Conservation (phyloP, 2,797 vertebrate genomes). For the Falco peregrinus region DNA sequence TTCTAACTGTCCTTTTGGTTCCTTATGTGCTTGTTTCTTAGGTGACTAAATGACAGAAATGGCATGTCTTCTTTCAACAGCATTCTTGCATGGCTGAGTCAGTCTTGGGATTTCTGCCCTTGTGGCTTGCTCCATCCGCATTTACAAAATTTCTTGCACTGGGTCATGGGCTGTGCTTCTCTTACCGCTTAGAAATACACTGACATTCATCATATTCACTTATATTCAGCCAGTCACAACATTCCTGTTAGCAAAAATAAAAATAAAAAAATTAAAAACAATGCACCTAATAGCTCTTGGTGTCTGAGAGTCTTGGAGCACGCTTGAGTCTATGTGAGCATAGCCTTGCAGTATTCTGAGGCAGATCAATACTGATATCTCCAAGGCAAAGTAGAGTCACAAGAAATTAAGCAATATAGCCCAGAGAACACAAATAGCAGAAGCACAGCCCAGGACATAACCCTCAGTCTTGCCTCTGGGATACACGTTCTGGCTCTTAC, state of each 20-base stretch:
- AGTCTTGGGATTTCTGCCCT: neutral
- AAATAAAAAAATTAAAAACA: neutral
- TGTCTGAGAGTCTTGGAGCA: neutral
- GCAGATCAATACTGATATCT: neutral
- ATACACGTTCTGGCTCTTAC: neutral
- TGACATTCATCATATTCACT: neutral
- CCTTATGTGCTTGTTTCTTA: neutral
- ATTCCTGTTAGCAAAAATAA: neutral
- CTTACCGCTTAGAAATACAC: neutral
- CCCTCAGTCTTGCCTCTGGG: neutral
- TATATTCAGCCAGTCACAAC: neutral
- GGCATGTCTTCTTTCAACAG: fast-evolving
- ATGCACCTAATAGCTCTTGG: neutral
- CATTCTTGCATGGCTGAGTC: neutral
- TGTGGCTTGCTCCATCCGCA: neutral
- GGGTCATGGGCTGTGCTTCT: neutral
- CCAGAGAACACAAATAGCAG: neutral
- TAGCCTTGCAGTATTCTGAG: neutral
- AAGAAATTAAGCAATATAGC: neutral
- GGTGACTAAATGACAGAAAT: neutral
- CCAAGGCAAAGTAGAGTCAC: neutral
- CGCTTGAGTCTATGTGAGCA: neutral
- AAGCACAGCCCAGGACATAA: neutral
- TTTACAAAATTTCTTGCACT: neutral
- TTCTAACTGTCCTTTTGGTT: neutral